Percentiles rank a stretch among this genome's conserved stretches.
These are phyloP conservation scores for Netelia fuscicornis DNA, from an alignment of 2,888 invertebrate genomes.

Conservation along the genomic window DNA sequence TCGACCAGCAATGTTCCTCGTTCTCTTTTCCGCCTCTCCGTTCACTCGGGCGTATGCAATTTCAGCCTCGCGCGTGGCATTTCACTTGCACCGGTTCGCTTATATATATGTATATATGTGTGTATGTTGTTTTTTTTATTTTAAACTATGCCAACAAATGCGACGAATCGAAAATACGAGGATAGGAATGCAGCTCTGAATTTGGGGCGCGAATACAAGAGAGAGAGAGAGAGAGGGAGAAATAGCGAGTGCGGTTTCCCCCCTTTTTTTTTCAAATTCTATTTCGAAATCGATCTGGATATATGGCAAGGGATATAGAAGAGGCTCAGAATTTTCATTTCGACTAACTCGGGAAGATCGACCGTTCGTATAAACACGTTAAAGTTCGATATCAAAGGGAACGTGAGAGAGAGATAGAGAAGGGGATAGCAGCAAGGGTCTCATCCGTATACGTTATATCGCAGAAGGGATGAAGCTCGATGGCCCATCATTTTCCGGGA, in stretches of 20 bases:
- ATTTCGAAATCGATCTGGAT: background rate
- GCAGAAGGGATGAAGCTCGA: background rate
- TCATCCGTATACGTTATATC: background rate
- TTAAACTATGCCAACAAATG: conserved; percentile 29
- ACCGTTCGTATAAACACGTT: no score
- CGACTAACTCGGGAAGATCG: no score
- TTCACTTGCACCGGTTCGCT: conserved; percentile 45
- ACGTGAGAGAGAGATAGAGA: no score
- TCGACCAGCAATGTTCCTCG: conserved; percentile 49
- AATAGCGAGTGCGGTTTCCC: background rate
- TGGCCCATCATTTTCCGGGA: conserved; percentile 6
- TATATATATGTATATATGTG: no score
- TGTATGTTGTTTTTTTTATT: conserved; percentile 21
- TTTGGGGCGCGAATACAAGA: conserved; percentile 26
- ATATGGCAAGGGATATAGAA: background rate
- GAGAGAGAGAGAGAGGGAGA: conserved; percentile 1
- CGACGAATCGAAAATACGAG: conserved; percentile 25
- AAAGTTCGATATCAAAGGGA: no score
- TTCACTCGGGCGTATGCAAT: conserved; percentile 41
- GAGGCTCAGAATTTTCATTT: no score
- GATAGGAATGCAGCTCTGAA: conserved; percentile 23
- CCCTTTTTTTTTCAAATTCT: background rate
- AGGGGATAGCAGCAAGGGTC: no score
- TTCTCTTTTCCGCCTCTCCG: conserved; percentile 21
- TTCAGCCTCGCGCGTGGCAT: conserved; percentile 20